Evolutionary conservation across 2,113 vertebrate species (phyloP).

Genomic region (Clupea harengus): DNA sequence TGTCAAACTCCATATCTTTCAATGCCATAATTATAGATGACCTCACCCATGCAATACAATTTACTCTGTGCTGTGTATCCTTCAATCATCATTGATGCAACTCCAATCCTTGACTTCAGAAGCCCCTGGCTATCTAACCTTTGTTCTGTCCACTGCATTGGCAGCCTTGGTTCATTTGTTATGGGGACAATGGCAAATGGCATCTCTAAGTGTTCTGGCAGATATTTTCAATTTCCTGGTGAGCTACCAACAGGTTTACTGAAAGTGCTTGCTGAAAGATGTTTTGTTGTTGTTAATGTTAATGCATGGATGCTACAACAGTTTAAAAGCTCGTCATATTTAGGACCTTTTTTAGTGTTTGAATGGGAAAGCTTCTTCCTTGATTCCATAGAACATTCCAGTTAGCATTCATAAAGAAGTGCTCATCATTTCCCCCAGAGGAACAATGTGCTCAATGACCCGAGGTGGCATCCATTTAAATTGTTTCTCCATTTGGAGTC

Average conservation of each 20-base stretch:
- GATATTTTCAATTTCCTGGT: background rate
- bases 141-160: background rate
- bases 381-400: background rate
- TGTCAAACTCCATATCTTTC: no score
- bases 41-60: no score
- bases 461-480: background rate
- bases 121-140: no score
- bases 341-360: background rate
- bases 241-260: background rate
- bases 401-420: background rate
- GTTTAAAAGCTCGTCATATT: background rate
- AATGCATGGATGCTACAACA: background rate
- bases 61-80: no score
- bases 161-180: background rate
- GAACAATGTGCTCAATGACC: background rate
- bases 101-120: no score
- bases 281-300: background rate
- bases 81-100: no score
- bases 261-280: background rate
- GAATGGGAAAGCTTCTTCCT: background rate
- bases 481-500: background rate
- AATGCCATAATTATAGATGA: no score
- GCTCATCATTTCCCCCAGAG: conserved; percentile 15
- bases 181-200: background rate
- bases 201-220: background rate